Base-by-base conservation (phyloP, 2,113 vertebrate genomes). In the Axis porcinus region DNA sequence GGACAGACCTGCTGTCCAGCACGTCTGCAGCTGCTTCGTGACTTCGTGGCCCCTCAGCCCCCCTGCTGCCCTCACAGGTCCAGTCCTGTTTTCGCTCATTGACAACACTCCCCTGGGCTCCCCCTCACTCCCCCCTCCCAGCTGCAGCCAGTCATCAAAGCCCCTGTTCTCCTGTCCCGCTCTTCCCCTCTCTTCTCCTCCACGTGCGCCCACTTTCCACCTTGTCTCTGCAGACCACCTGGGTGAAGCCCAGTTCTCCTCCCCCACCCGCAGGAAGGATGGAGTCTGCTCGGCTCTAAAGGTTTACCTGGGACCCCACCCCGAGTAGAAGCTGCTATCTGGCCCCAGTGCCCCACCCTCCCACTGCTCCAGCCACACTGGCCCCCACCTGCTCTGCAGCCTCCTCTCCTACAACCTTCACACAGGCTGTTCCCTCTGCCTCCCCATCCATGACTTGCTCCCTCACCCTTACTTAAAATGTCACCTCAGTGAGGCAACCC, bases 301-400 rank as follows among this genome's bases (percentile, higher is more conserved):
- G 45, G 28, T 30, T 79, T 30, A 17, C 45, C 28, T 30, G 76
- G 76, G 76, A 19, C 45, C 76, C 47, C 62, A 52, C 19, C 30
- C 60, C 3, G 7, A 19, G 40, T 43, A 5, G 36, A 58, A 15
- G 55, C 21, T 52, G 50, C 86, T 1, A 43, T 2, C 28, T 17
- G 10, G 30, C 11, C 57, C 19, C 57, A 33, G 21, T 5, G 5
- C 9, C 14, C 57, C 3, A 2, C 0, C 25, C 2, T 40, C 50
- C 47, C 7, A 4, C 19, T 16, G 50, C 23, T 58, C 36, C 0
- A 0, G 67, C 33, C 43, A 81, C 27, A 4, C 19, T 12, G 64
- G 86, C 40, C 36, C 40, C 16, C 3, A 12, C 16, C 36, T 47
- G 7, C 27, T 60, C 50, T 67, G 64, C 11, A 19, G 30, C 15